Percentiles rank a stretch among this genome's conserved stretches.
Evolutionary conservation across 2,113 vertebrate species (phyloP).

Genomic region (Amblyornis subalaris): DNA sequence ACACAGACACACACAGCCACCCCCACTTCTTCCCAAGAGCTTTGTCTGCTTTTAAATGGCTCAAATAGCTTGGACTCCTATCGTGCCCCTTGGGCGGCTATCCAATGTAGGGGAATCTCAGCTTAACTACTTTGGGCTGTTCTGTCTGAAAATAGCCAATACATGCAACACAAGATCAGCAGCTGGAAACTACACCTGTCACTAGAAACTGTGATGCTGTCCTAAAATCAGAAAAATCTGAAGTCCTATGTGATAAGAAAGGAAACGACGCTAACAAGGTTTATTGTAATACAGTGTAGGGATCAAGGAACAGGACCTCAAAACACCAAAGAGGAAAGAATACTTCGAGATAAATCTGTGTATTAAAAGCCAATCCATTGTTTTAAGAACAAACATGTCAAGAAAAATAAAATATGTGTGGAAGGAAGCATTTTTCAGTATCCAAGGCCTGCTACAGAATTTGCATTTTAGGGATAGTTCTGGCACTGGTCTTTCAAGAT

Average conservation of each 20-base stretch:
- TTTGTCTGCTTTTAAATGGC: conserved; percentile 28
- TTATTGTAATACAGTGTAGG: background rate
- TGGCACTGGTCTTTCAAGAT: background rate
- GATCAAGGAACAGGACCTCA: background rate
- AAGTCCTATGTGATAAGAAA: background rate
- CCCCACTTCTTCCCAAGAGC: background rate
- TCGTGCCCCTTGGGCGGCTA: background rate
- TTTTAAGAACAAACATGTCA: background rate
- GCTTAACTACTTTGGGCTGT: background rate
- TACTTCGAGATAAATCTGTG: background rate
- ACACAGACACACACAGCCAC: background rate
- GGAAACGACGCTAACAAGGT: background rate
- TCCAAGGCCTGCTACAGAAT: background rate
- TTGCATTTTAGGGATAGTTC: background rate
- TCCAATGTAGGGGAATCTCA: background rate
- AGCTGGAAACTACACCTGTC: background rate
- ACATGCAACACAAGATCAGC: background rate
- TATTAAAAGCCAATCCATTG: background rate
- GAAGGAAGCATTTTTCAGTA: background rate
- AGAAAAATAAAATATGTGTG: background rate
- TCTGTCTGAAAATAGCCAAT: background rate
- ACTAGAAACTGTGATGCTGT: background rate
- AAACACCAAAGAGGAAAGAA: background rate
- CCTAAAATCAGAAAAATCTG: background rate
- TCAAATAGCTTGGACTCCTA: conserved; percentile 15